Percentiles rank a stretch among this genome's conserved stretches.
These are phyloP conservation scores for Rhynchotus rufescens DNA, from an alignment of 2,797 vertebrate species.

Conservation along the genomic window DNA sequence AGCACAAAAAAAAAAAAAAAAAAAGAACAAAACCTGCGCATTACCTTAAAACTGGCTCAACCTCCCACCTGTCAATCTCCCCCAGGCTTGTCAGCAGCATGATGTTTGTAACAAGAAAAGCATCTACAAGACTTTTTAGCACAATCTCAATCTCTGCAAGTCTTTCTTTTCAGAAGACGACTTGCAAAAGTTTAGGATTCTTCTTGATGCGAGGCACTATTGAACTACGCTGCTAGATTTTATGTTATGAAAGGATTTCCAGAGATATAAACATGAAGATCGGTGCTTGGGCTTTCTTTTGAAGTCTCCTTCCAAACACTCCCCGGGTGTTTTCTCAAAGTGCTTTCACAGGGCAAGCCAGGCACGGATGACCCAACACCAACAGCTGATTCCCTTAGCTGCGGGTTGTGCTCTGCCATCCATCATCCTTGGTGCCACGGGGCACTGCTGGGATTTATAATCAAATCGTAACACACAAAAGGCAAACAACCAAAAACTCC, in stretches of 20 bases:
- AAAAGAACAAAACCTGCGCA: accelerated
- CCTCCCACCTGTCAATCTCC: not conserved
- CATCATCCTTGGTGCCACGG: not conserved
- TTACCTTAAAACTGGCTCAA: not conserved
- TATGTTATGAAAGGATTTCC: not conserved
- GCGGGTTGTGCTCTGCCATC: not conserved
- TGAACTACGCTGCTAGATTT: not conserved
- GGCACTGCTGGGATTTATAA: not conserved
- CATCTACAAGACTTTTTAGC: not conserved
- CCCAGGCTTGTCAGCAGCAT: not conserved
- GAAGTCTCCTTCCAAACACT: not conserved
- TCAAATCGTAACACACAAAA: not conserved
- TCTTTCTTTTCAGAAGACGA: not conserved
- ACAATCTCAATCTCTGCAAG: not conserved
- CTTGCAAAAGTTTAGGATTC: not conserved
- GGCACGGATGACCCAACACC: not conserved
- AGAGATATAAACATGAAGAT: not conserved
- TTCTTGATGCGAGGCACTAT: not conserved
- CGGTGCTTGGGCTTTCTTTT: not conserved
- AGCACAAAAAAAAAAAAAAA: not conserved
- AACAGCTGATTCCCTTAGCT: not conserved
- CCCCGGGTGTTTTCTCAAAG: accelerated
- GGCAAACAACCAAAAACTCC: not conserved
- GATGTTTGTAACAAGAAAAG: not conserved
- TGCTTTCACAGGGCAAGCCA: not conserved